phyloP scores from a whole-genome alignment of 2,888 invertebrate genomes.

The Euplagia quadripunctaria region DNA sequence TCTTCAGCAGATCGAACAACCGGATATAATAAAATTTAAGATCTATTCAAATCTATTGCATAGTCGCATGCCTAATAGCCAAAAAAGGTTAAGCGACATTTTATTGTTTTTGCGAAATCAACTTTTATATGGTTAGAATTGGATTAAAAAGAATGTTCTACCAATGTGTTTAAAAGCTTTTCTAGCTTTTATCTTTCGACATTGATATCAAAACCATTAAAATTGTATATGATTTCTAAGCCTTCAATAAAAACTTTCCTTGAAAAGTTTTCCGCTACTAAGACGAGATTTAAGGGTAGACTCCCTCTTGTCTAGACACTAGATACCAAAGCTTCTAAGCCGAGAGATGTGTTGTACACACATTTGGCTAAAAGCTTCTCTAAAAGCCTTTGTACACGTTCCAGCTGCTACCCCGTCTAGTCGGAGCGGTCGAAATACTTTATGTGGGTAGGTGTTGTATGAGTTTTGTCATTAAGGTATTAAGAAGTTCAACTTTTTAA shows the following conservation, averaged over 20 bases:
- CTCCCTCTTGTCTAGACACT: constrained; percentile 22
- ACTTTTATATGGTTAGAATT: not conserved
- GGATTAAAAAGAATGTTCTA: not conserved
- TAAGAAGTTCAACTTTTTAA: not conserved
- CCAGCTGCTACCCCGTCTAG: not conserved
- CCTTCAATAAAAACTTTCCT: not conserved
- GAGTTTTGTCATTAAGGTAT: not conserved
- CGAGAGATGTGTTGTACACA: constrained; percentile 17
- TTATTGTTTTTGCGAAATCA: not conserved
- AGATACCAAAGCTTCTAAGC: constrained; percentile 7
- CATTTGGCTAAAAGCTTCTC: constrained; percentile 43
- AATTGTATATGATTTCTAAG: not conserved
- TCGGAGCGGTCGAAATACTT: not conserved
- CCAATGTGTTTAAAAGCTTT: too few species aligned
- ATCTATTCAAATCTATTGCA: not conserved
- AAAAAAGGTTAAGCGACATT: not conserved
- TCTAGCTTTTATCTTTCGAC: not conserved
- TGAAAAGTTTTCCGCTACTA: not conserved
- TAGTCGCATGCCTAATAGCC: not conserved
- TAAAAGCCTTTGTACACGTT: constrained; percentile 3
- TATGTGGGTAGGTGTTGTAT: too few species aligned
- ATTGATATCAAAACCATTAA: not conserved
- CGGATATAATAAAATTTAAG: not conserved
- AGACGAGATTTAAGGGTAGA: constrained; percentile 8
- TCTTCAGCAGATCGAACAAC: not conserved